phyloP scores from a whole-genome alignment of 2,113 vertebrate species.

The Phaetusa simplex region DNA sequence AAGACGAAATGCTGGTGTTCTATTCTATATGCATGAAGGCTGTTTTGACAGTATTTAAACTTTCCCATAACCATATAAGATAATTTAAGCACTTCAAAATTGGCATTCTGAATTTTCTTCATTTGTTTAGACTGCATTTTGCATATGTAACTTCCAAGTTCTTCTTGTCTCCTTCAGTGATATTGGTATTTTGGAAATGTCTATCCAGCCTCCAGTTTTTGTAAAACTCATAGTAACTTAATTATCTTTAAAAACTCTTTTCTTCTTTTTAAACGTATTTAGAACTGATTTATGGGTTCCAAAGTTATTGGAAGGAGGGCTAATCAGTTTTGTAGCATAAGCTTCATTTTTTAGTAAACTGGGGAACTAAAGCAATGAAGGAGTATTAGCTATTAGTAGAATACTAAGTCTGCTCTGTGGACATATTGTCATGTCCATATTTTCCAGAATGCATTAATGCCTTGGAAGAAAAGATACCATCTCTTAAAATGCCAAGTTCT shows the following conservation, averaged over 20 bases:
- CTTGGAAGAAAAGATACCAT: background rate
- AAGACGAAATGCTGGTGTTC: background rate
- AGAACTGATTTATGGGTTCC: background rate
- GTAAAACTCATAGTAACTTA: background rate
- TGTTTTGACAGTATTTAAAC: background rate
- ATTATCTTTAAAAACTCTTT: background rate
- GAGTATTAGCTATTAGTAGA: background rate
- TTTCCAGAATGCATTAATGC: background rate
- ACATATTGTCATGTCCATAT: rapidly evolving
- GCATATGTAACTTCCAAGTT: background rate
- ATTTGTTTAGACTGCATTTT: background rate
- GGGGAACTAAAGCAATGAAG: background rate
- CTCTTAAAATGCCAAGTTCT: background rate
- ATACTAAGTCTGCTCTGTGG: background rate
- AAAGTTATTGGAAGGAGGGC: background rate
- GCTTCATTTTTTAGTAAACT: background rate
- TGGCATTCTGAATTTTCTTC: background rate
- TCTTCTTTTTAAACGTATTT: background rate
- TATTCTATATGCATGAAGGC: background rate
- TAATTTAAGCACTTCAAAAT: background rate
- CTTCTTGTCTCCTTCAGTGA: background rate
- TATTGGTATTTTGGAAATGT: background rate
- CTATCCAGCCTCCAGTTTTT: background rate
- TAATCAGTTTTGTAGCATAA: background rate
- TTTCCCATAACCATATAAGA: background rate